Evolutionary conservation across 2,888 invertebrate genomes (phyloP).

Genomic region (Epirrhoe alternata): DNA sequence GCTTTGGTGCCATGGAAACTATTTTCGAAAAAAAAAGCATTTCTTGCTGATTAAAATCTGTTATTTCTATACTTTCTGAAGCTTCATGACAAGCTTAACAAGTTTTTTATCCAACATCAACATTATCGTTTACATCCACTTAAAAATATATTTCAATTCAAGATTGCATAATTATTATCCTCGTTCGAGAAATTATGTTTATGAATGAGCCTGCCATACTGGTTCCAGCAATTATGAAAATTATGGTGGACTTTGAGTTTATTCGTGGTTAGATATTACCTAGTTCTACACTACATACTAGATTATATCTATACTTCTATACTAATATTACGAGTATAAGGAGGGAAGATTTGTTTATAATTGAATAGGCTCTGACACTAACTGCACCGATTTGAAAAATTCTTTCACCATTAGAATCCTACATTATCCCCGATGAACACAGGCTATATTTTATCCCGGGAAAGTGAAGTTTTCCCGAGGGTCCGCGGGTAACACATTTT

Average conservation of each 20-base stretch:
- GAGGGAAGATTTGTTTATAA: no score
- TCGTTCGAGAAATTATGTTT: constrained; percentile 5
- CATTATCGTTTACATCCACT: constrained; percentile 7
- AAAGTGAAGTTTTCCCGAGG: no score
- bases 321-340: no score
- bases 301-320: background rate
- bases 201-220: constrained; percentile 10
- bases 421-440: no score
- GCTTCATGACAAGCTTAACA: background rate
- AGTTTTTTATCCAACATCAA: background rate
- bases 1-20: no score
- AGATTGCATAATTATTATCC: constrained; percentile 5
- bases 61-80: background rate
- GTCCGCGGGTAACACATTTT: no score
- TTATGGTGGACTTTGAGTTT: background rate
- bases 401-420: no score
- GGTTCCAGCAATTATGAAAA: constrained; percentile 13
- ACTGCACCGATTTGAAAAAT: no score
- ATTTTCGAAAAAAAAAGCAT: no score
- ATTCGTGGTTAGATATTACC: background rate
- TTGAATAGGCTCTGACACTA: no score
- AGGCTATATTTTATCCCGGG: no score
- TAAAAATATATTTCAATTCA: constrained; percentile 17
- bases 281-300: background rate
- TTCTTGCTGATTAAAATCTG: no score